Evolutionary conservation across 2,113 vertebrate genomes (phyloP).

Genomic region (Prionailurus bengalensis): DNA sequence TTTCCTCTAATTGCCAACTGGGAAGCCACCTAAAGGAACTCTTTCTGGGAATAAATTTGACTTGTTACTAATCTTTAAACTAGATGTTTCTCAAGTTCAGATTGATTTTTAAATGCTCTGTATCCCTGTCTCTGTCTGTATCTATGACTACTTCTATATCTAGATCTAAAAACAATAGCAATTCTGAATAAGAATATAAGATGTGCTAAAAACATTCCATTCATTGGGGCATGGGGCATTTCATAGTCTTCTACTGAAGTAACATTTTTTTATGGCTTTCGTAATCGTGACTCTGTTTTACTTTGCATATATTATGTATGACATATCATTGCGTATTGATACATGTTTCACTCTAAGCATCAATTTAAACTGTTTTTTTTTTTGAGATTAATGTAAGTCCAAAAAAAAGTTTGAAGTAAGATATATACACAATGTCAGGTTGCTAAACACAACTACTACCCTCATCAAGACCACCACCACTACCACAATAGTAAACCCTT

Average conservation of each 20-base stretch:
- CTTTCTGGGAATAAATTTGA: background rate
- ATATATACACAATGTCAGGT: background rate
- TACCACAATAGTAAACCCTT: background rate
- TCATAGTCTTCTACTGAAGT: background rate
- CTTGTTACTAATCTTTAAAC: background rate
- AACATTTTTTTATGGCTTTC: slow-evolving; percentile 11
- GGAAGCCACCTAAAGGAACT: background rate
- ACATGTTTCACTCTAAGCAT: background rate
- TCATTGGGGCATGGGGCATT: background rate
- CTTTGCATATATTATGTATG: background rate
- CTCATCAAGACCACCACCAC: background rate
- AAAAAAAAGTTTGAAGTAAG: background rate
- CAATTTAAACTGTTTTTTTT: background rate
- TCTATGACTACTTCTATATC: background rate
- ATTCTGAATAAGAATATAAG: background rate
- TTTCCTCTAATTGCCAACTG: background rate
- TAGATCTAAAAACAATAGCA: background rate
- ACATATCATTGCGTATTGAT: background rate
- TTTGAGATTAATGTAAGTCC: background rate
- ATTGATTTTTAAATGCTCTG: background rate
- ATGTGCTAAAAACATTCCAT: background rate
- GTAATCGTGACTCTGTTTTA: background rate
- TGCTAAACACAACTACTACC: background rate
- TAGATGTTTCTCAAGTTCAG: background rate
- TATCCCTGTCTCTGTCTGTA: background rate